Evolutionary conservation across 1,140 invertebrate genomes (phyloP), one percentile per base, ranked within the genome.

Genomic region (Chionoecetes opilio): DNA sequence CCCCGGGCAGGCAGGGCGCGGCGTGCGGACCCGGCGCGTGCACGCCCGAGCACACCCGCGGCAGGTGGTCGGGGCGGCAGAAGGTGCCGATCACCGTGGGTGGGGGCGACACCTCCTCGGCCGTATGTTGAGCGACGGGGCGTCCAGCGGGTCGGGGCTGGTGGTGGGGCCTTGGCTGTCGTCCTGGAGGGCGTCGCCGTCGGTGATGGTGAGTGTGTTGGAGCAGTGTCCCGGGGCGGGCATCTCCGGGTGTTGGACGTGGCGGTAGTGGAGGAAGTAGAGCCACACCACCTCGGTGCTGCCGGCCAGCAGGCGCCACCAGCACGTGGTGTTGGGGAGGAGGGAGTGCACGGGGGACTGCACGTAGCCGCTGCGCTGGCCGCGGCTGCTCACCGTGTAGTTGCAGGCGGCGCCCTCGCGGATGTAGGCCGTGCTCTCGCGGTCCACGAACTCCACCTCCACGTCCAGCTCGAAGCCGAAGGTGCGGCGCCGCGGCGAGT

Each of bases 401-500:
- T 95, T 87, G 38, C 94, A 95, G n/a, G 96, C 91, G 34, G 75
- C 88, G 31, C 94, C 93, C 31, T 95, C 89, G n/a, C 96, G 91
- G 9, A 96, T 95, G 86, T 96, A 96, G 5, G 96, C 96, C 17
- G 96, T 96, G 5, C 95, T 96, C 63, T 96, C 96, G 11, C 94
- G 38, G 53, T 96, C 96, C 17, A 96, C 98, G 98, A 98, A 96
- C 94, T 96, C 97, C 96, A 98, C 98, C 97, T 98, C 98, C 96
- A 99, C 98, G 97, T 99, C 98, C 82, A 99, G 97, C 96, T 99
- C 98, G 97, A 99, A 99, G 91, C 98, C 98, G 97, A 98, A 98
- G 34, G 98, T 95, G 53, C 93, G 94, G 41, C 96, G 90, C 5
- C 96, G 90, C 96, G 98, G 98, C 34, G 98, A 96, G 87, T 96